Evolutionary conservation across 2,888 invertebrate species (phyloP), one percentile per base, ranked within the genome.

Genomic region (Drosophila pullipes): DNA sequence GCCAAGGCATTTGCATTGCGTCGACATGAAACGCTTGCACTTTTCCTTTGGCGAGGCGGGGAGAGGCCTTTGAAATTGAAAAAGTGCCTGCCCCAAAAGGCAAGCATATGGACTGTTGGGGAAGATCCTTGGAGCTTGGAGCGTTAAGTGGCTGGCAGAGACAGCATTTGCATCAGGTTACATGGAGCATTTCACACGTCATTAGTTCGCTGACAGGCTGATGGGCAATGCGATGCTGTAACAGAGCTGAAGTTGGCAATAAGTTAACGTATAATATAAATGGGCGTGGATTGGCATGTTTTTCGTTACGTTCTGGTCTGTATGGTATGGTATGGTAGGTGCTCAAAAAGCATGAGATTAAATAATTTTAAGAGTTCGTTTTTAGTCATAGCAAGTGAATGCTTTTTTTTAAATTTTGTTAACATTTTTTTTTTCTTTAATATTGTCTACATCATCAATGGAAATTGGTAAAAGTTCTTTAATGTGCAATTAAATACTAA

Each of bases 171-270:
- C 76, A 76, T 74, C 70, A 41, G 63, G 39, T 76, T 75, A 74
- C 81, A 70, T 28, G 59, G 57, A 28, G 72, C 70, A 84, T 84
- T 85, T 87, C 79, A 86, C 87, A 85, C 87, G 69, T 86, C 86
- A 85, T 87, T 87, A 85, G 82, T 66, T 57, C 28, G 52, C 57
- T 60, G 70, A 60, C 62, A 53, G 52, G 33, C 39, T 18, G 52
- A 30, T 50, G 28, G 50, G 30, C 13, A 6, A 54, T 53, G 63
- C 9, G 50, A 25, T 47, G 25, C 50, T 67, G 72, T n/a, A 44
- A 28, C 44, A 5, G n/a, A 37, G 31, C 31, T 41, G 18, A 41
- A 49, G 5, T 11, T 33, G n/a, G 53, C 41, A 52, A 41, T 64
- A 64, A 53, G 25, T 55, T 63, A n/a, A 37, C 18, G n/a, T 47